Conservation (phyloP, 2,113 vertebrate species). For the Sarotherodon lohbergeri region DNA sequence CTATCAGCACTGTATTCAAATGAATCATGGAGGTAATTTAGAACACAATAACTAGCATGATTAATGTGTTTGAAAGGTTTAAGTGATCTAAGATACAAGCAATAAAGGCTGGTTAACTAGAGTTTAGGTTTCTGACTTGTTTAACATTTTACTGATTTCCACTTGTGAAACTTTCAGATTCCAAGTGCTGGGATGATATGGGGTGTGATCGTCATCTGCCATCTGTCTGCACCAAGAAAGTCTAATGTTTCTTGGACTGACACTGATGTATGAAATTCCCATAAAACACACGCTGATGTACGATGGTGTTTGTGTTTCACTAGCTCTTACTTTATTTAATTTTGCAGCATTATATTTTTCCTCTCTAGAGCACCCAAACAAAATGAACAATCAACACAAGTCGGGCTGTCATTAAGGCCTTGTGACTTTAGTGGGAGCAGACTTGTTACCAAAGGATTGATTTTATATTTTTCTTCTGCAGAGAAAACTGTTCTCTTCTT, state of each 20-base stretch:
- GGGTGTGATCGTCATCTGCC: no score
- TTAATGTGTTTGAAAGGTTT: no score
- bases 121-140: background rate
- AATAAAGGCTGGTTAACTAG: background rate
- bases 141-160: background rate
- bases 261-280: background rate
- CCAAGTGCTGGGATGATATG: no score
- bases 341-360: background rate
- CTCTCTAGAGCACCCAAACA: background rate
- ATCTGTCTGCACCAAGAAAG: no score
- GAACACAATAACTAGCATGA: no score
- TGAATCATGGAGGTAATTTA: no score
- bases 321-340: background rate
- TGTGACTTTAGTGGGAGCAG: background rate
- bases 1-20: no score
- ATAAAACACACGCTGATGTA: background rate
- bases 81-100: no score
- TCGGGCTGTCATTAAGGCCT: background rate
- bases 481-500: background rate
- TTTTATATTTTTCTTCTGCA: background rate
- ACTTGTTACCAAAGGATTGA: background rate
- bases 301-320: background rate
- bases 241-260: background rate
- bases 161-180: background rate
- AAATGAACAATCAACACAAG: background rate